Evolutionary conservation across 1,140 invertebrate genomes (phyloP).

Genomic region (Chymomyza costata): DNA sequence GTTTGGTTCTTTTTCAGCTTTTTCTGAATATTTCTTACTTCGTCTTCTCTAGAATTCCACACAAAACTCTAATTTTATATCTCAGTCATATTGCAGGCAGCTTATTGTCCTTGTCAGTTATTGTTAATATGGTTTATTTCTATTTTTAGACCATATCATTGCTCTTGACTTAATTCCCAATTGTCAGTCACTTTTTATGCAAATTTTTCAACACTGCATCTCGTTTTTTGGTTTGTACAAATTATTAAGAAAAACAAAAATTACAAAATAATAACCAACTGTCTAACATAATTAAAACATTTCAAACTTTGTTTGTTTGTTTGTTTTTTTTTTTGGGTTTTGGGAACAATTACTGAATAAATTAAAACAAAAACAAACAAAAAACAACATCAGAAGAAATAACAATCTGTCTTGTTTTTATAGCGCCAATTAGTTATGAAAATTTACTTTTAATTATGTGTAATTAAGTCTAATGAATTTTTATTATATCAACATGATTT

Average conservation of each 20-base stretch:
- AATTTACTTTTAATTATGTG: constrained; percentile 56
- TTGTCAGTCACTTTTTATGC: constrained; percentile 1
- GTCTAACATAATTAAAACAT: constrained; percentile 40
- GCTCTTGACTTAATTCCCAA: no score
- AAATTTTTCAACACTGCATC: constrained; percentile 14
- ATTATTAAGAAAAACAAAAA: constrained; percentile 18
- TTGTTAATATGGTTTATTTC: no score
- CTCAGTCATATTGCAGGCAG: no score
- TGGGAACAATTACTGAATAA: neutral
- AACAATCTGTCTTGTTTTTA: no score
- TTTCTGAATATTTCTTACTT: no score
- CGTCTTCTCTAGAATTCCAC: no score
- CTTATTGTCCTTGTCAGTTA: no score
- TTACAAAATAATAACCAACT: constrained; percentile 23
- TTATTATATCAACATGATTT: constrained; percentile 52
- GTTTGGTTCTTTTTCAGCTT: no score
- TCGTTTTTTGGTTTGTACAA: constrained; percentile 15
- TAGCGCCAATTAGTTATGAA: constrained; percentile 55
- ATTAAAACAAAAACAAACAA: no score
- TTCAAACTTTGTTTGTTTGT: constrained; percentile 18
- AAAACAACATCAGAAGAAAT: no score
- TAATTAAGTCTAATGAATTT: constrained; percentile 65
- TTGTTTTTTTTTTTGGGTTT: neutral
- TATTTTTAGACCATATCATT: no score
- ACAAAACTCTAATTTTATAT: no score